These are phyloP conservation scores for Erpornis zantholeuca DNA, from an alignment of 2,113 vertebrate genomes.

Conservation along the genomic window DNA sequence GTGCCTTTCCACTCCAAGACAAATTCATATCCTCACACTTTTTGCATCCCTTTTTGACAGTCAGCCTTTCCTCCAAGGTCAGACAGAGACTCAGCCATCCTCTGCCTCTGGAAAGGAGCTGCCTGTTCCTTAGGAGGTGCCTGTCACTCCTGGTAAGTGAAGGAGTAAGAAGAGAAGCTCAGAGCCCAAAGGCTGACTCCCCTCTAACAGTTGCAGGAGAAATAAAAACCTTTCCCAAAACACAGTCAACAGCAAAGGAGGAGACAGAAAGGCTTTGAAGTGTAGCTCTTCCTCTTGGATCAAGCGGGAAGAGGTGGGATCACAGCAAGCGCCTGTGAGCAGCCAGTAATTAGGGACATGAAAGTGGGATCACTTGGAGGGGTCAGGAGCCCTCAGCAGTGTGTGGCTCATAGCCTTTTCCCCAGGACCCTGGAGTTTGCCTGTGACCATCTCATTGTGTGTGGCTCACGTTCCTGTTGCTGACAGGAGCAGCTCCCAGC, in stretches of 20 bases:
- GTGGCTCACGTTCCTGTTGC: background rate
- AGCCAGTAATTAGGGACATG: background rate
- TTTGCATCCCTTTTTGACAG: background rate
- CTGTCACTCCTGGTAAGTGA: background rate
- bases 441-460: background rate
- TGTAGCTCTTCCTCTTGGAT: background rate
- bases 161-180: background rate
- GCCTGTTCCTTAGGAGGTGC: background rate
- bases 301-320: background rate
- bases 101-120: background rate
- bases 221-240: background rate
- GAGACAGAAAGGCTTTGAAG: background rate
- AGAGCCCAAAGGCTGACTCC: background rate
- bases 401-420: background rate
- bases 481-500: background rate
- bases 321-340: background rate
- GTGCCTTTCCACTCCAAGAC: background rate
- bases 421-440: background rate
- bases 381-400: background rate
- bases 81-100: background rate
- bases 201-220: background rate
- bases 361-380: background rate
- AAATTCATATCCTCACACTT: background rate
- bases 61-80: background rate
- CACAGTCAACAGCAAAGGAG: background rate